Evolutionary conservation across 2,113 vertebrate genomes (phyloP).

Genomic region (Cryptotis parvus): DNA sequence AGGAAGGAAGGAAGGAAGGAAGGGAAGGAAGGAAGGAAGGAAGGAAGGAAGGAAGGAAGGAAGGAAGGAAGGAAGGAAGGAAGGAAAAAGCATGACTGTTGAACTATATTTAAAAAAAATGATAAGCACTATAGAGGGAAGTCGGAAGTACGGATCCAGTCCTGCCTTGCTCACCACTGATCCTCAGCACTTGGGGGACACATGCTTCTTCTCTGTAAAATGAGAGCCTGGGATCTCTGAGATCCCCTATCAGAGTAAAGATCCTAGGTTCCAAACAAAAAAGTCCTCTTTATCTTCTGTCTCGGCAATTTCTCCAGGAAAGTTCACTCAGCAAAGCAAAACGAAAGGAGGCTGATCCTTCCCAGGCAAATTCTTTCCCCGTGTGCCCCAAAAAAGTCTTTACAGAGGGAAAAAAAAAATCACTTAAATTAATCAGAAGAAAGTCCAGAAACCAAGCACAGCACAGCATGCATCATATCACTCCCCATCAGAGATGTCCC

Average conservation of each 20-base stretch:
- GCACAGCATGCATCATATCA: background rate
- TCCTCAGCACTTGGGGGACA: background rate
- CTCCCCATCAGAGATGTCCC: background rate
- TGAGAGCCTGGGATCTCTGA: background rate
- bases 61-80: too few species aligned
- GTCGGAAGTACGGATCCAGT: background rate
- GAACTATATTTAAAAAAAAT: too few species aligned
- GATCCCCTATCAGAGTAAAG: background rate
- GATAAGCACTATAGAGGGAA: background rate
- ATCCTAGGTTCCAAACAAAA: conserved; percentile 11
- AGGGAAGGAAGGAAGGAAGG: too few species aligned
- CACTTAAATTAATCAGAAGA: background rate
- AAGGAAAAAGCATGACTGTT: too few species aligned
- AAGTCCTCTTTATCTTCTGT: background rate
- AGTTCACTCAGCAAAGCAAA: background rate
- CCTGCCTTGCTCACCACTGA: background rate
- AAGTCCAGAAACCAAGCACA: background rate
- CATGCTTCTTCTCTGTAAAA: background rate
- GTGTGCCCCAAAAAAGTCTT: background rate
- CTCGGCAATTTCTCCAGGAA: background rate
- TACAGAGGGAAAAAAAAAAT: background rate
- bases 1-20: too few species aligned
- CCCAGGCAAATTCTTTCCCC: background rate
- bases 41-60: too few species aligned
- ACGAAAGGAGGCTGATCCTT: background rate